Evolutionary conservation across 2,113 vertebrate genomes (phyloP), one percentile per base, ranked within the genome.

Genomic region (Centropristis striata): DNA sequence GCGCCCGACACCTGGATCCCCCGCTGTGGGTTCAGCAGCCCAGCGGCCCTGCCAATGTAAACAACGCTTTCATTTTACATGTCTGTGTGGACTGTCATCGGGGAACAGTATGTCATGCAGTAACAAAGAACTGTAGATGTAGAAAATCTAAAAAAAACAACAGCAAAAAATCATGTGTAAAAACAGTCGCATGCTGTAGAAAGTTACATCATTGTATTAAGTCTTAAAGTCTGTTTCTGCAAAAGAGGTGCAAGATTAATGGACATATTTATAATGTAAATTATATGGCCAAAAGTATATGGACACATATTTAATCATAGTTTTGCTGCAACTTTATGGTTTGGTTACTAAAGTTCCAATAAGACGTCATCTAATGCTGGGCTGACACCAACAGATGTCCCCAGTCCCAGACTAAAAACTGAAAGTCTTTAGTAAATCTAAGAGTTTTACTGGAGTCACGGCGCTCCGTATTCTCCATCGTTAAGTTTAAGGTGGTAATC

Each of bases 101-200:
- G 93, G 91, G 83, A 92, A 95, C 95, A 95, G 97, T 97, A 98
- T 91, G 96, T 97, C 75, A 88, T 85, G 68, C 65, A 47, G 9
- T 74, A 76, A 86, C 83, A 6, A 66, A 53, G 15, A 64, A 79
- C 58, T 10, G 78, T 95, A 96, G 95, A 89, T 49, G 14, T 95
- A 92, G 93, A 93, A 4, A 81, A 67, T 23, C 4, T 25, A 71
- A 77, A 66, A 82, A 60, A n/a, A n/a, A n/a, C n/a, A n/a, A n/a
- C n/a, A n/a, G n/a, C n/a, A n/a, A n/a, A 25, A n/a, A 82, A 69
- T 72, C 32, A 72, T 25, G 58, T 49, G 64, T 57, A 63, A 21
- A 77, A n/a, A 63, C 44, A 44, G 66, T 6, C 25, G 66, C 58
- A 54, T 53, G 10, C 41, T 58, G 23, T 12, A 23, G 63, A 28